Evolutionary conservation across 1,140 invertebrate species (phyloP).

Genomic region (Lordiphosa mommai): DNA sequence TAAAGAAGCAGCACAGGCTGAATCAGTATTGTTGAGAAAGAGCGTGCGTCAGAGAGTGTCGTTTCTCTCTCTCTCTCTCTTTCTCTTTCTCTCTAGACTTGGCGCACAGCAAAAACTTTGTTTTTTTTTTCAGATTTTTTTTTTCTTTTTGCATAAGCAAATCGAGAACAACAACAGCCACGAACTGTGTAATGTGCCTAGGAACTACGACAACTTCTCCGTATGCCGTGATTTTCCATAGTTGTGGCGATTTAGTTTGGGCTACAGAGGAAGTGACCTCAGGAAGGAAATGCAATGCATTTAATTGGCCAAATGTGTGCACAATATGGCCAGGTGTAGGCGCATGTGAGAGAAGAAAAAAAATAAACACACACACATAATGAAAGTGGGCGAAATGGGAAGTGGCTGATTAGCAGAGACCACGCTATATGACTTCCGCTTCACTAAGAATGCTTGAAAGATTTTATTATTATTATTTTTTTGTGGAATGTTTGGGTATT

Average conservation of each 20-base stretch:
- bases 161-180: slow-evolving; percentile 11
- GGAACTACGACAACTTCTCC: slow-evolving; percentile 23
- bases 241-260: slow-evolving; percentile 23
- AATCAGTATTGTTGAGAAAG: slow-evolving; percentile 13
- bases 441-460: neutral
- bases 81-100: slow-evolving; percentile 39
- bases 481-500: too few species aligned
- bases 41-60: slow-evolving; percentile 11
- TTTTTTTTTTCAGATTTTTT: slow-evolving; percentile 10
- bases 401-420: neutral
- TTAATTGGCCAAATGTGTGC: slow-evolving; percentile 56
- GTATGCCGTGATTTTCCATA: slow-evolving; percentile 24
- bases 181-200: slow-evolving; percentile 39
- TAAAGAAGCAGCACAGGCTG: slow-evolving; percentile 58
- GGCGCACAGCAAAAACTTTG: slow-evolving; percentile 54
- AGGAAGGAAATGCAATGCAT: slow-evolving; percentile 69
- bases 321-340: slow-evolving; percentile 26
- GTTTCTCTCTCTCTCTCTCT: neutral
- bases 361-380: neutral
- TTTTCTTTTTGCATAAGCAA: slow-evolving; percentile 49
- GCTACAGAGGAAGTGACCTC: slow-evolving; percentile 61
- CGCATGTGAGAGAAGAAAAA: neutral
- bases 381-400: neutral
- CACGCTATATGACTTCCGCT: neutral
- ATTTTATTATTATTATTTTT: too few species aligned